phyloP scores from a whole-genome alignment of 2,797 vertebrate species.

The Poeciliopsis turneri region DNA sequence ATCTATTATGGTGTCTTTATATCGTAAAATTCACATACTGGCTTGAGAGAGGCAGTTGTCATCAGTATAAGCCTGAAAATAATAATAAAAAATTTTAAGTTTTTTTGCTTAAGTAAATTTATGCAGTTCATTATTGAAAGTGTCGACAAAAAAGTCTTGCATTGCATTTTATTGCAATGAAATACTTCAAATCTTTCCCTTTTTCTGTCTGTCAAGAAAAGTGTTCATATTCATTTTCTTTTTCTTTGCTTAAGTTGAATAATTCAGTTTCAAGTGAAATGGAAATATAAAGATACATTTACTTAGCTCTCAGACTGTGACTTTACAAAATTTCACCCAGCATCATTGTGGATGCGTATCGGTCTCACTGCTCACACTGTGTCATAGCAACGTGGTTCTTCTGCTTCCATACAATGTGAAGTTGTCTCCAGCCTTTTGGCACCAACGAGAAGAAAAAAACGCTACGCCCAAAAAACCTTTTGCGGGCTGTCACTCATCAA shows the following conservation, averaged over 20 bases:
- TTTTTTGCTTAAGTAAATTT: neutral
- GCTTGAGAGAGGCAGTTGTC: neutral
- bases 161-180: neutral
- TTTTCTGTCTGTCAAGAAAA: neutral
- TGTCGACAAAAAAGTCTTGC: no score
- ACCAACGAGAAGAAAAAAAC: neutral
- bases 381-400: neutral
- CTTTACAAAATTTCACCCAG: neutral
- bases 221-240: neutral
- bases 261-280: neutral
- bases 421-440: neutral
- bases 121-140: neutral
- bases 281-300: neutral
- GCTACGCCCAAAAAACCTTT: neutral
- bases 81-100: neutral
- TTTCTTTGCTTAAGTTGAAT: neutral
- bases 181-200: neutral
- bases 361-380: neutral
- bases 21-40: conserved; percentile 1
- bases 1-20: conserved; percentile 2
- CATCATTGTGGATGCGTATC: neutral
- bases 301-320: neutral
- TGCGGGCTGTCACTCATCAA: neutral
- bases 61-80: neutral
- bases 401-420: neutral